Evolutionary conservation across 2,113 vertebrate species (phyloP).

Genomic region (Sceloporus undulatus): DNA sequence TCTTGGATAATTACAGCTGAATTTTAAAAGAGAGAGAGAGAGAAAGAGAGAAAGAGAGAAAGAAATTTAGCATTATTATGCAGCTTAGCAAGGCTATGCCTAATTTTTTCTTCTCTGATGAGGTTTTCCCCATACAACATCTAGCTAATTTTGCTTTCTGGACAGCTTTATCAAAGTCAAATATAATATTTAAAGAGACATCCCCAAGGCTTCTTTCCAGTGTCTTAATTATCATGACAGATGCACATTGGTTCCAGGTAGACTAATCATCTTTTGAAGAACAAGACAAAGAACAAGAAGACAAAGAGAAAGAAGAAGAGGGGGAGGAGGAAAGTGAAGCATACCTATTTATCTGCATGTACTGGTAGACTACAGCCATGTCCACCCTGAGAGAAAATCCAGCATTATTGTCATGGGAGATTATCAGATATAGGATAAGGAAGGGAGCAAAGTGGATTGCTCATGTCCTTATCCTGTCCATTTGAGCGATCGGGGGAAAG

Average conservation of each 20-base stretch:
- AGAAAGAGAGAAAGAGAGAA: constrained; percentile 22
- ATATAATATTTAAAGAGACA: background rate
- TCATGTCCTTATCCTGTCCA: too few relatives aligned
- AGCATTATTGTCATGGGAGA: too few relatives aligned
- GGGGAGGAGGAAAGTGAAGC: too few relatives aligned
- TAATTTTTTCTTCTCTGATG: background rate
- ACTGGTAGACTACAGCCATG: too few relatives aligned
- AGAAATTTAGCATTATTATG: constrained; percentile 38
- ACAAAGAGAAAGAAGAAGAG: too few relatives aligned
- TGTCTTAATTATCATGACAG: background rate
- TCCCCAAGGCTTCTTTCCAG: background rate
- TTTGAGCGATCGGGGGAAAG: too few relatives aligned
- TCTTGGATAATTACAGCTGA: constrained; percentile 35
- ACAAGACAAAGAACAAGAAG: too few relatives aligned
- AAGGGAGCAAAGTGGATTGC: too few relatives aligned
- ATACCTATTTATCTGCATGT: too few relatives aligned
- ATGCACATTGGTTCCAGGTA: background rate
- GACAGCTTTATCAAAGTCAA: background rate
- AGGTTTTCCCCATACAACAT: background rate
- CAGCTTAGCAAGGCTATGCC: background rate
- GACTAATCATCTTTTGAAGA: too few relatives aligned
- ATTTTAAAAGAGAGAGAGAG: constrained; percentile 47
- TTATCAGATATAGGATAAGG: too few relatives aligned
- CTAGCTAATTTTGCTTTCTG: background rate
- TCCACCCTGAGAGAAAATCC: too few relatives aligned